phyloP scores from a whole-genome alignment of 2,113 vertebrate species.

The Pterocles gutturalis region DNA sequence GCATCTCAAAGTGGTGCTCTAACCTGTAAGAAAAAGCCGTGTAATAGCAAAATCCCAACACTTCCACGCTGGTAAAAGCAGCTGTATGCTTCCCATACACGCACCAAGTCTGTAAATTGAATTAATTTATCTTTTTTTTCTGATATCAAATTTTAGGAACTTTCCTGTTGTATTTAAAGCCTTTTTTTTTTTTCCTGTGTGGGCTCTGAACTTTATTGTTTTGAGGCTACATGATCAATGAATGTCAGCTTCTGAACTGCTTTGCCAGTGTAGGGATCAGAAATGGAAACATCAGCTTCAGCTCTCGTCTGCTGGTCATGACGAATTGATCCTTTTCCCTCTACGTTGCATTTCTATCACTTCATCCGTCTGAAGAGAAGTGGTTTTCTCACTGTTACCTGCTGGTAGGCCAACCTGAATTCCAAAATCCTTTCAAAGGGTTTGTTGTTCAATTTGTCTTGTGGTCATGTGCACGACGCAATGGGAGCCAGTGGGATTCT shows the following conservation, averaged over 20 bases:
- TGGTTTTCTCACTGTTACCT: neutral
- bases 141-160: neutral
- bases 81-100: neutral
- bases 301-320: neutral
- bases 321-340: slow-evolving; percentile 16
- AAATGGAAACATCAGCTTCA: slow-evolving; percentile 45
- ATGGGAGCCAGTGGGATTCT: neutral
- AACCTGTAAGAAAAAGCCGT: neutral
- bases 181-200: neutral
- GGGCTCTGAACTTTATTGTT: neutral
- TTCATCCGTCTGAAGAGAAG: neutral
- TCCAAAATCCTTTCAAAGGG: neutral
- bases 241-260: slow-evolving; percentile 12
- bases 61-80: neutral
- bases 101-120: neutral
- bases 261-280: slow-evolving; percentile 24
- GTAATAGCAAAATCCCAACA: neutral
- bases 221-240: slow-evolving; percentile 28
- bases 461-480: neutral
- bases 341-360: slow-evolving; percentile 2
- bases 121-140: neutral
- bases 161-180: neutral
- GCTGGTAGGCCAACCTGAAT: neutral
- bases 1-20: slow-evolving; percentile 22
- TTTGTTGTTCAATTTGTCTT: neutral